phyloP scores from a whole-genome alignment of 2,113 vertebrate species.

The Atractosteus spatula region DNA sequence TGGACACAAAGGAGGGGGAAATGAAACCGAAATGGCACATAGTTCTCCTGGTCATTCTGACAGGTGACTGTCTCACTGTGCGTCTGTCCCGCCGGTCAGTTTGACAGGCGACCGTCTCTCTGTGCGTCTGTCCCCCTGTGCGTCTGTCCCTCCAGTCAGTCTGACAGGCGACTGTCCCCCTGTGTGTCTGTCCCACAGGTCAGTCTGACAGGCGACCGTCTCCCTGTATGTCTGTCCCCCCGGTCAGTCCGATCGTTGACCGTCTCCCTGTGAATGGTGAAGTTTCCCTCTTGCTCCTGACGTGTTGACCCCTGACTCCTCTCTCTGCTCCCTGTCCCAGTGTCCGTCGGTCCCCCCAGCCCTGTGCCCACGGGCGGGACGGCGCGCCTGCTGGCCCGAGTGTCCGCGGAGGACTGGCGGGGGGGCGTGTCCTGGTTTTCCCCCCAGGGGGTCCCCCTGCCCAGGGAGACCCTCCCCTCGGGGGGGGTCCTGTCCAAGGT shows the following conservation, averaged over 20 bases:
- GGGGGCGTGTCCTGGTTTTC: constrained; percentile 50
- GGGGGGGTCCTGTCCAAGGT: constrained; percentile 51
- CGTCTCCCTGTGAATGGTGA: neutral
- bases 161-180: constrained; percentile 50
- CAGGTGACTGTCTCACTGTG: constrained; percentile 43
- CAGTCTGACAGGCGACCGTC: too few species aligned
- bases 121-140: constrained; percentile 29
- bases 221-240: too few species aligned
- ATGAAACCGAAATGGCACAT: constrained; percentile 38
- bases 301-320: neutral
- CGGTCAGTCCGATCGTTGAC: neutral
- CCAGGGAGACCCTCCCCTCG: constrained; percentile 18
- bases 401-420: constrained; percentile 32
- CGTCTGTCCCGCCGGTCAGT: neutral
- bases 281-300: neutral
- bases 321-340: constrained; percentile 40
- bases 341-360: constrained; percentile 7
- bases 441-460: constrained; percentile 37
- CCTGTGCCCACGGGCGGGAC: constrained; percentile 47
- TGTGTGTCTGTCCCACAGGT: too few species aligned
- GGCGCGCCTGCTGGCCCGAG: constrained; percentile 44
- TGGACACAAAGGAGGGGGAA: constrained; percentile 29
- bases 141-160: constrained; percentile 49
- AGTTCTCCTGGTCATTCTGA: constrained; percentile 55
- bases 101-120: neutral